These are phyloP conservation scores for Penaeus monodon DNA, from an alignment of 2,888 invertebrate genomes.

Conservation along the genomic window DNA sequence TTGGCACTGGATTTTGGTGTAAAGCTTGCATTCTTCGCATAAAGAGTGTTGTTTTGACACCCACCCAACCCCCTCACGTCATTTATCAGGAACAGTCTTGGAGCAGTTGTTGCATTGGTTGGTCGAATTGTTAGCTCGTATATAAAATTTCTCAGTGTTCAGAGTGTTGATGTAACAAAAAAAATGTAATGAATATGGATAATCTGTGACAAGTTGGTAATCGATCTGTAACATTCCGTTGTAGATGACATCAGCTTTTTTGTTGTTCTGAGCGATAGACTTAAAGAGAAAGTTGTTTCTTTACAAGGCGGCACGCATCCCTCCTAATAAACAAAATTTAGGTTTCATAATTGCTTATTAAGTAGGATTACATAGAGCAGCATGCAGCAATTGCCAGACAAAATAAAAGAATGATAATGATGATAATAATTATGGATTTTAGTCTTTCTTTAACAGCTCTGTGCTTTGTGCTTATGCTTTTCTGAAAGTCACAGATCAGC, in stretches of 20 bases:
- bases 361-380: constrained; percentile 42
- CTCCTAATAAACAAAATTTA: constrained; percentile 36
- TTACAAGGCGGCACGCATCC: constrained; percentile 54
- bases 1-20: no score
- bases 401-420: neutral
- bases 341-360: constrained; percentile 45
- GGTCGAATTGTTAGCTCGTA: constrained; percentile 38
- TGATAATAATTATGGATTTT: no score
- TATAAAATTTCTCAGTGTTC: constrained; percentile 42
- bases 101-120: constrained; percentile 27
- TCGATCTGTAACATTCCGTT: constrained; percentile 53
- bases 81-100: neutral
- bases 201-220: constrained; percentile 41
- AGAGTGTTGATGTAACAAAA: constrained; percentile 44
- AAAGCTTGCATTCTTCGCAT: no score
- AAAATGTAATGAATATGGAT: constrained; percentile 36
- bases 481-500: constrained; percentile 17
- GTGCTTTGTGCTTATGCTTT: constrained; percentile 31
- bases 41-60: no score
- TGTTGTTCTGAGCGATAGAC: constrained; percentile 49
- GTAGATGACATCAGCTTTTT: constrained; percentile 48
- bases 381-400: constrained; percentile 45
- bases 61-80: no score
- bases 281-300: constrained; percentile 39
- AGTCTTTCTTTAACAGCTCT: constrained; percentile 32